Conservation (phyloP, 2,888 invertebrate genomes). For the Leptogaster cylindrica region DNA sequence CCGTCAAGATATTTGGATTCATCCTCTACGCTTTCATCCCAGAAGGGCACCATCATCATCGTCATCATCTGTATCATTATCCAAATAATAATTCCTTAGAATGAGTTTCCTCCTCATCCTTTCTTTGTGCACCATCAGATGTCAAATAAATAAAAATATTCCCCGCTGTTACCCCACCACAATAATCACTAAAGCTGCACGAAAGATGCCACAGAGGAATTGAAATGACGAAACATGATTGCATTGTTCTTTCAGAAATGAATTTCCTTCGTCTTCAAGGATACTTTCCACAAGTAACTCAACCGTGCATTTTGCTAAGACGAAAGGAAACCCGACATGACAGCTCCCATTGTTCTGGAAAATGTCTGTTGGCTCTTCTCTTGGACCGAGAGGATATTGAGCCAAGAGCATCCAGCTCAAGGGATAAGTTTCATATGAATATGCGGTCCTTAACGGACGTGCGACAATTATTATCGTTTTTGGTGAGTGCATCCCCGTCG, state of each 20-base stretch:
- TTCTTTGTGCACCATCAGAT: conserved; percentile 32
- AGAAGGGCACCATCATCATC: conserved; percentile 28
- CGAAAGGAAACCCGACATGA: conserved; percentile 36
- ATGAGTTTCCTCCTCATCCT: conserved; percentile 34
- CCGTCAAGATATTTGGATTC: conserved; percentile 5
- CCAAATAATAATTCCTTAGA: conserved; percentile 26
- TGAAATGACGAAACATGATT: conserved; percentile 26
- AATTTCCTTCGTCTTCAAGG: conserved; percentile 35
- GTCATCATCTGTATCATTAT: conserved; percentile 31
- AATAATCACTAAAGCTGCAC: neutral
- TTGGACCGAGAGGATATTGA: neutral
- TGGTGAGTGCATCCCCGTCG: conserved; percentile 6
- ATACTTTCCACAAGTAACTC: conserved; percentile 10
- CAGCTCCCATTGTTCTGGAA: conserved; percentile 39
- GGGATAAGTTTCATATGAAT: conserved; percentile 17
- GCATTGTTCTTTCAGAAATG: conserved; percentile 38
- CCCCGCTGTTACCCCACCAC: neutral
- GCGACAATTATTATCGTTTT: conserved; percentile 21
- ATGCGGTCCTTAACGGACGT: conserved; percentile 15
- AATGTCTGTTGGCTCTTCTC: conserved; percentile 16
- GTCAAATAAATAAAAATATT: conserved; percentile 42
- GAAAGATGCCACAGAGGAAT: neutral
- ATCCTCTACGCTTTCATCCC: conserved; percentile 2
- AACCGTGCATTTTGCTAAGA: conserved; percentile 25
- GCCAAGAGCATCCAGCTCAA: neutral